Percentiles rank a stretch among this genome's conserved stretches.
Conservation (phyloP, 2,113 vertebrate species). For the Psittacus erithacus region DNA sequence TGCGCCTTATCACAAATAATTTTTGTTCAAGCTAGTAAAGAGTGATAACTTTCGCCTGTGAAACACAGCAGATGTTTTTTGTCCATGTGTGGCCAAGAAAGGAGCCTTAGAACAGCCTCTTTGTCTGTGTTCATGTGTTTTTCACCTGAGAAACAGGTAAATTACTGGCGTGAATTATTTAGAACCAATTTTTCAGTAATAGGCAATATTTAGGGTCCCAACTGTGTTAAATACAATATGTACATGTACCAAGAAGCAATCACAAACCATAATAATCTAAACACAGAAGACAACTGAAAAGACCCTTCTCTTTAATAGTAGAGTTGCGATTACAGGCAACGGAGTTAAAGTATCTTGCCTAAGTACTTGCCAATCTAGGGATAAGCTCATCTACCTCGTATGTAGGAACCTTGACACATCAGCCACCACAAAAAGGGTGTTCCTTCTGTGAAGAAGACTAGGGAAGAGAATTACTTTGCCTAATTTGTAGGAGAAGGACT, state of each 20-base stretch:
- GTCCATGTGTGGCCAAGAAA: fast-evolving
- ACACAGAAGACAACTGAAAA: neutral
- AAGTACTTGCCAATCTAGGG: neutral
- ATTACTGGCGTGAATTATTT: neutral
- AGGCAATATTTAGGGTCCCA: neutral
- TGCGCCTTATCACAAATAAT: neutral
- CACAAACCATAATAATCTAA: neutral
- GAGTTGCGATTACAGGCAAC: neutral
- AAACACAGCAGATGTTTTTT: neutral
- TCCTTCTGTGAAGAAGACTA: neutral
- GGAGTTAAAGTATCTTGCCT: neutral
- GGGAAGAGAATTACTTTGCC: neutral
- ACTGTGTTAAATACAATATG: neutral
- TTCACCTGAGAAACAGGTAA: neutral
- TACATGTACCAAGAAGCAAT: neutral
- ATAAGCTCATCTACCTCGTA: neutral
- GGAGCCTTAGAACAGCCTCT: neutral
- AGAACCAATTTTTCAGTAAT: neutral
- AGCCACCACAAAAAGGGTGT: fast-evolving
- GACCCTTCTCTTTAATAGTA: neutral
- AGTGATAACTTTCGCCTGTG: neutral
- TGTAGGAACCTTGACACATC: neutral
- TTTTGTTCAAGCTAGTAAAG: neutral
- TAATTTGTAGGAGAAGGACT: neutral
- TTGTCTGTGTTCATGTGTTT: neutral